Evolutionary conservation across 1,140 invertebrate genomes (phyloP).

Genomic region (Drosophila pallidifrons): DNA sequence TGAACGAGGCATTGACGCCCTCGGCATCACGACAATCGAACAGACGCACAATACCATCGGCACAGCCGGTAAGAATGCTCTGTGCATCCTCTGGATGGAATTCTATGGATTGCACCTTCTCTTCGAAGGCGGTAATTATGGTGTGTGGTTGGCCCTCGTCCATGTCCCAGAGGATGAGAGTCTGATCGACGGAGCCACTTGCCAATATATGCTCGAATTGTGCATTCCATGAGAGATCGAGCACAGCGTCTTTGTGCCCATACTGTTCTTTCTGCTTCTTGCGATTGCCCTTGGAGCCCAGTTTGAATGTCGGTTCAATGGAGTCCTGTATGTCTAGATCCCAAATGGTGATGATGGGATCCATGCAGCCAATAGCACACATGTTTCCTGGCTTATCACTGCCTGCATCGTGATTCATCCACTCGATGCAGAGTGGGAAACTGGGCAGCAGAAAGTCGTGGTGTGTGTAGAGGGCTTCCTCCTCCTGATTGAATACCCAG

Average conservation of each 20-base stretch:
- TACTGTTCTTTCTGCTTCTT: conserved; percentile 88
- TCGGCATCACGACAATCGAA: conserved; percentile 92
- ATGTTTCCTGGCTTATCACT: conserved; percentile 90
- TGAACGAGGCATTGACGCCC: conserved; percentile 85
- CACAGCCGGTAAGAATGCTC: conserved; percentile 91
- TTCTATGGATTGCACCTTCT: conserved; percentile 94
- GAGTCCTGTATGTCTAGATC: conserved; percentile 97
- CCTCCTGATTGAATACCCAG: conserved; percentile 96
- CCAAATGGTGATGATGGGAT: conserved; percentile 96
- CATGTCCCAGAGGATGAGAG: conserved; percentile 97
- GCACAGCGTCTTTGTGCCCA: conserved; percentile 96
- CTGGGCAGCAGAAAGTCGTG: conserved; percentile 95
- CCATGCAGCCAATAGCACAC: conserved; percentile 96
- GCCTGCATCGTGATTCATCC: conserved; percentile 93
- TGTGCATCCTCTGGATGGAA: conserved; percentile 95
- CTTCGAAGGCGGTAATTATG: conserved; percentile 90
- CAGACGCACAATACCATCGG: conserved; percentile 89
- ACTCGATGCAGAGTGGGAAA: conserved; percentile 96
- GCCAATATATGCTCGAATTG: conserved; percentile 93
- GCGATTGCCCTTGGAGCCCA: conserved; percentile 92
- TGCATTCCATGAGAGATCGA: conserved; percentile 96
- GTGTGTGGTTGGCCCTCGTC: conserved; percentile 90
- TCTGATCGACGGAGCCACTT: conserved; percentile 95
- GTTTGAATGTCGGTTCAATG: conserved; percentile 93
- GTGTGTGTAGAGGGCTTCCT: conserved; percentile 95